phyloP scores from a whole-genome alignment of 2,113 vertebrate species.

The Lycocorax pyrrhopterus region DNA sequence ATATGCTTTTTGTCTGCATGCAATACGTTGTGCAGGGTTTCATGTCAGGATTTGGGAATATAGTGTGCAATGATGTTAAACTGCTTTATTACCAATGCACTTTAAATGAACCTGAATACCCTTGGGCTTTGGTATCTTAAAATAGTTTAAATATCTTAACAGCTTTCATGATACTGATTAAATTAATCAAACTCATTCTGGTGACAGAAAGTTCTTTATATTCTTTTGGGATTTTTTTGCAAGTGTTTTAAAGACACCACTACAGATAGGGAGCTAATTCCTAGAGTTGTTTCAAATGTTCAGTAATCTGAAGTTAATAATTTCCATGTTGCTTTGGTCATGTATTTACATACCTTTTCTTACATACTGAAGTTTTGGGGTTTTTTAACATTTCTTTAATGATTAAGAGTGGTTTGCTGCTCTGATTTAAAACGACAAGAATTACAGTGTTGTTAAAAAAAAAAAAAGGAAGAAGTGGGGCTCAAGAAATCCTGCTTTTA shows the following conservation, averaged over 20 bases:
- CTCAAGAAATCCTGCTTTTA: neutral
- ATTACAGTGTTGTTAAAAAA: neutral
- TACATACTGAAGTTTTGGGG: neutral
- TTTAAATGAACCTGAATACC: constrained; percentile 33
- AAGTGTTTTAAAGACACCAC: neutral
- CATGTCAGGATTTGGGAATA: neutral
- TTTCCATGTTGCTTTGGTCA: neutral
- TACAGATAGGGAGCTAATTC: neutral
- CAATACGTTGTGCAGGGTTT: neutral
- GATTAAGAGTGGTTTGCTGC: neutral
- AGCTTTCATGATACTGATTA: neutral
- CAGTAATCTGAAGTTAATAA: neutral
- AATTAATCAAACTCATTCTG: constrained; percentile 14
- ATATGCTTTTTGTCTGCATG: neutral
- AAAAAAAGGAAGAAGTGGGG: fast-evolving
- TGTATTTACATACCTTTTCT: neutral
- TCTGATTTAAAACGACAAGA: neutral
- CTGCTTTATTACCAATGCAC: constrained; percentile 4
- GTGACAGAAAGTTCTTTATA: neutral
- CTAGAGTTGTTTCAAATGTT: neutral
- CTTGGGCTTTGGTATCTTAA: neutral
- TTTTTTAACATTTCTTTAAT: neutral
- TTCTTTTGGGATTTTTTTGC: neutral
- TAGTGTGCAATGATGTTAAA: neutral
- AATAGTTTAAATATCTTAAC: constrained; percentile 1